Evolutionary conservation across 1,140 invertebrate species (phyloP).

Genomic region (Cydia pomonella): DNA sequence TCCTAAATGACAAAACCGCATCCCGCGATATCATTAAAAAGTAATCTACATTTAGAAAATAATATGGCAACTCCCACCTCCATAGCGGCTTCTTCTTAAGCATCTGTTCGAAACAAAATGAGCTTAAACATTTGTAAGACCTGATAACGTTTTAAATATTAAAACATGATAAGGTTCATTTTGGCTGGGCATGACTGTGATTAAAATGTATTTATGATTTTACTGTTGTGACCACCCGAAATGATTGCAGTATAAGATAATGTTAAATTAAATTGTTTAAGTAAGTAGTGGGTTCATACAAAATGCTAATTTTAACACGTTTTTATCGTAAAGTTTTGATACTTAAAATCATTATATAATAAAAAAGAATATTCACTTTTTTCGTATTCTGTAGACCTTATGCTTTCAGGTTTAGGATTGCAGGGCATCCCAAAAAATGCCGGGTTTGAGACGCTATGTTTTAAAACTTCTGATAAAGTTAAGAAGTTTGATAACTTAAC

Average conservation of each 20-base stretch:
- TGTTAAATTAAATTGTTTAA: constrained; percentile 1
- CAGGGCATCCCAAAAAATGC: no score
- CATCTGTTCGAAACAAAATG: not conserved
- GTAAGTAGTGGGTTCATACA: not conserved
- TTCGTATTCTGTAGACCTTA: no score
- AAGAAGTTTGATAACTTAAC: no score
- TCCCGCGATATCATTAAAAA: constrained; percentile 13
- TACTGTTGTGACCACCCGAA: constrained; percentile 12
- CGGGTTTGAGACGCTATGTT: no score
- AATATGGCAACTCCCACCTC: not conserved
- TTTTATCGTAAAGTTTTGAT: not conserved
- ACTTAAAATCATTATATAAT: no score
- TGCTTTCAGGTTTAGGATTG: no score
- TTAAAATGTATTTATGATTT: constrained; percentile 10
- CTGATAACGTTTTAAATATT: not conserved
- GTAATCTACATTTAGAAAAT: constrained; percentile 15
- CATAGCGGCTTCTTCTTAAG: not conserved
- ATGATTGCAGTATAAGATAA: not conserved
- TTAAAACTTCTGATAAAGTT: no score
- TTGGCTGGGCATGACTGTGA: not conserved
- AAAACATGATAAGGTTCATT: not conserved
- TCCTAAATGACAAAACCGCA: constrained; percentile 18
- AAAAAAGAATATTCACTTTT: no score
- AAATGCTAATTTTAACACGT: not conserved
- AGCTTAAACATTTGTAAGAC: not conserved